Evolutionary conservation across 1,140 invertebrate species (phyloP).

Genomic region (Heliconius hermathena): DNA sequence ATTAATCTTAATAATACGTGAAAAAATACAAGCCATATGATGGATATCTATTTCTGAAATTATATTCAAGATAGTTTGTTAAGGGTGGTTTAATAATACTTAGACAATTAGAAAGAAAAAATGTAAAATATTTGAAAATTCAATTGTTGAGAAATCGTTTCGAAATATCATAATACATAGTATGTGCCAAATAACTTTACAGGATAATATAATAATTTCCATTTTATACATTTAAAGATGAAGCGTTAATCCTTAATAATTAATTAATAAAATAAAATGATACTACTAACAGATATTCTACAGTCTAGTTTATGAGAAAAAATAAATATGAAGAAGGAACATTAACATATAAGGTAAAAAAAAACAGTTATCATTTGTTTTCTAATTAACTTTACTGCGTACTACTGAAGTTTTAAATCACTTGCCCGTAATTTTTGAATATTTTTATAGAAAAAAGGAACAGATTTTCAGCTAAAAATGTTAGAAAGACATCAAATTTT

Average conservation of each 20-base stretch:
- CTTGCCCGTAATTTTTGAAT: not conserved
- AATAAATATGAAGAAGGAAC: too few species aligned
- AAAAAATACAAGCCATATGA: slow-evolving; percentile 43
- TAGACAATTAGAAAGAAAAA: not conserved
- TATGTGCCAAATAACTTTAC: too few species aligned
- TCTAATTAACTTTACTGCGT: not conserved
- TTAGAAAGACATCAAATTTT: slow-evolving; percentile 17
- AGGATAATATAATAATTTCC: not conserved
- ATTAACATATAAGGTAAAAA: too few species aligned
- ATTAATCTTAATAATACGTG: slow-evolving; percentile 19
- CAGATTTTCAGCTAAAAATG: slow-evolving; percentile 8
- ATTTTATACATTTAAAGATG: not conserved
- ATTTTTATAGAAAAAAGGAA: not conserved
- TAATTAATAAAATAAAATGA: not conserved
- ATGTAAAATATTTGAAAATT: not conserved
- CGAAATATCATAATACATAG: too few species aligned
- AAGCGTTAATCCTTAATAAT: not conserved
- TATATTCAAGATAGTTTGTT: slow-evolving; percentile 14
- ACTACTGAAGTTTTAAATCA: not conserved
- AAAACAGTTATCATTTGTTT: too few species aligned
- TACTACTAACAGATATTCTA: not conserved
- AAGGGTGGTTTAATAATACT: not conserved
- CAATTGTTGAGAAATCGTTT: too few species aligned
- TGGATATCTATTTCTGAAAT: slow-evolving; percentile 24
- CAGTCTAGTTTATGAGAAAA: too few species aligned